Base-by-base conservation (phyloP, 2,113 vertebrate species). In the Chloebia gouldiae region DNA sequence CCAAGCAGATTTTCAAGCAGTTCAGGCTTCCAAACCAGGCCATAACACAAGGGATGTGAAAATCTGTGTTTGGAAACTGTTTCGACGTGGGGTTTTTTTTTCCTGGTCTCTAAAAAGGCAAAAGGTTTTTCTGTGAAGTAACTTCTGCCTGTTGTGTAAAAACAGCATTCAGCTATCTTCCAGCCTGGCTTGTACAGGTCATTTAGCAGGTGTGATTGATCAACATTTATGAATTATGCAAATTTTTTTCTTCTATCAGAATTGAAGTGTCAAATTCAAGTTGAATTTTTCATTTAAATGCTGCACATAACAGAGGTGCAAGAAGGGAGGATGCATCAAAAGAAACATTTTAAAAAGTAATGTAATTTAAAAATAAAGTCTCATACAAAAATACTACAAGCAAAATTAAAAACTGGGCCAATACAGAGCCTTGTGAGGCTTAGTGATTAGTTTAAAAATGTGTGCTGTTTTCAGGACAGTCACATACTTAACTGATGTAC, bases 21-120 rank as follows among this genome's bases (percentile, higher is more conserved):
- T 92, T 94, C 85, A 88, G 85, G 45, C 64, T 92, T 96, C 82
- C 93, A 93, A 94, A 93, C 91, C 94, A 92, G 92, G 76, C 90
- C 96, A 17, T 94, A 95, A 71, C 76, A 93, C 75, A 61, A 86
- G 64, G 61, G 80, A 90, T 88, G 39, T 93, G 94, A 88, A 94
- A 95, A 86, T 86, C 92, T 93, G 71, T 92, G 80, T 92, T 88
- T 90, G 79, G 27, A 86, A 95, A 66, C 69, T 86, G 31, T 76
- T 93, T 75, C 87, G 49, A 51, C 0, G 9, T 51, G 33, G 11
- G 19, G 22, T 25, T 40, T 42, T 45, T 51, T 81, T 86, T 15
- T 3, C 10, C 4, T 56, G 66, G 24, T 85, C 56, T 64, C 89
- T 70, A 64, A 80, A 88, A 45, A 42, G 77, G 37, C 76, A 57